Conservation (phyloP, 2,888 invertebrate genomes). For the Corythucha ciliata region DNA sequence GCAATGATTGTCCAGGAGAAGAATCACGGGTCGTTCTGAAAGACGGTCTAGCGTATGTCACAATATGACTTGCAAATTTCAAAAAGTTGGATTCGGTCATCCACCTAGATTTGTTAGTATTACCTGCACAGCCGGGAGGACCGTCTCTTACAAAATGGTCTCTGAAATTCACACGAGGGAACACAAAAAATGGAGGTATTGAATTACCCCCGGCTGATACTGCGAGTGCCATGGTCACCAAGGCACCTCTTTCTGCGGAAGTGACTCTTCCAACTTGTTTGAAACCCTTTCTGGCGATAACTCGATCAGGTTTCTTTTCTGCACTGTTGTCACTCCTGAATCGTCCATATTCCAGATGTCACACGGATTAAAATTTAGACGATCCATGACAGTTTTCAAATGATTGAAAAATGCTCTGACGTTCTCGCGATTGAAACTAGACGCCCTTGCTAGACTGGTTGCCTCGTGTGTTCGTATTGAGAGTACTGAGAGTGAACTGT, state of each 20-base stretch:
- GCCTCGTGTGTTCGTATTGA: slow-evolving; percentile 14
- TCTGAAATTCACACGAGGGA: slow-evolving; percentile 33
- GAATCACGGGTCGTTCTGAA: slow-evolving; percentile 35
- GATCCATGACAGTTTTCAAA: slow-evolving; percentile 22
- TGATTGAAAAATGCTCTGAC: slow-evolving; percentile 24
- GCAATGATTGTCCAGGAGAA: slow-evolving; percentile 39
- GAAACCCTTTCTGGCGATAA: slow-evolving; percentile 31
- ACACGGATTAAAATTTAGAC: slow-evolving; percentile 18
- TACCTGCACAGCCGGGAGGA: slow-evolving; percentile 34
- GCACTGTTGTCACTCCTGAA: slow-evolving; percentile 35
- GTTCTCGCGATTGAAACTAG: slow-evolving; percentile 14
- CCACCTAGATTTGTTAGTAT: slow-evolving; percentile 35
- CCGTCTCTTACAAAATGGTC: slow-evolving; percentile 36
- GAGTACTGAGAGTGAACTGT: slow-evolving; percentile 12
- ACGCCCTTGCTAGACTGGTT: slow-evolving; percentile 14
- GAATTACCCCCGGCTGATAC: slow-evolving; percentile 33
- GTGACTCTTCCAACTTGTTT: slow-evolving; percentile 35
- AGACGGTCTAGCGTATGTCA: slow-evolving; percentile 29
- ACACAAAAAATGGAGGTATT: slow-evolving; percentile 36
- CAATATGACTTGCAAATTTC: slow-evolving; percentile 26
- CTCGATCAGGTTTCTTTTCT: slow-evolving; percentile 31
- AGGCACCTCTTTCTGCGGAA: slow-evolving; percentile 35
- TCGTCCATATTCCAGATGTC: slow-evolving; percentile 35
- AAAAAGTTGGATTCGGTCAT: slow-evolving; percentile 32
- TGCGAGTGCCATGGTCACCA: slow-evolving; percentile 32